These are phyloP conservation scores for Danio kyathit DNA, from an alignment of 2,797 vertebrate species.

Conservation along the genomic window DNA sequence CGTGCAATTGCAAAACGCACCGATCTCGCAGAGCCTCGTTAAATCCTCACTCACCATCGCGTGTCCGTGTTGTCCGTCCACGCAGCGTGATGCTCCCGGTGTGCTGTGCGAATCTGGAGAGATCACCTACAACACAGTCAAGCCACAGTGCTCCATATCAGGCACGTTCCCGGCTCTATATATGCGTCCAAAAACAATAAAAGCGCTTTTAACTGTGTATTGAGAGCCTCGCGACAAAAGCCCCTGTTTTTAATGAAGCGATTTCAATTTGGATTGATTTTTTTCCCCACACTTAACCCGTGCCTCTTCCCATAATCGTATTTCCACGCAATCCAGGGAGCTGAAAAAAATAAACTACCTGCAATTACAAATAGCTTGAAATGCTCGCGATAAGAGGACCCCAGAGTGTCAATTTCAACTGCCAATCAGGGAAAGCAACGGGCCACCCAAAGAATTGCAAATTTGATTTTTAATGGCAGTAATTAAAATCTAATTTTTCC, in stretches of 20 bases:
- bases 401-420: constrained; percentile 98
- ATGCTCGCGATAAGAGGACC: constrained; percentile 92
- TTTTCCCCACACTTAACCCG: constrained; percentile 87
- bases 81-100: constrained; percentile 84
- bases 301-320: constrained; percentile 89
- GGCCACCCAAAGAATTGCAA: constrained; percentile 96
- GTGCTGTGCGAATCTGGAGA: constrained; percentile 74
- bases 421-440: constrained; percentile 94
- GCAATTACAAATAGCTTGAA: constrained; percentile 98
- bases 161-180: constrained; percentile 76
- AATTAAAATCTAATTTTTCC: constrained; percentile 95
- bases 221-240: constrained; percentile 90
- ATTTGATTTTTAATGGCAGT: constrained; percentile 97
- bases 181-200: constrained; percentile 89
- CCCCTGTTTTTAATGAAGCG: constrained; percentile 92
- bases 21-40: not conserved
- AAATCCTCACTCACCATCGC: constrained; percentile 85
- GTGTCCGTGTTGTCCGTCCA: constrained; percentile 82
- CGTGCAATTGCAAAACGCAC: not conserved
- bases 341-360: constrained; percentile 91
- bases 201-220: constrained; percentile 88
- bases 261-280: constrained; percentile 96
- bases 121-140: constrained; percentile 83
- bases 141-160: constrained; percentile 64
- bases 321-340: constrained; percentile 91